Base-by-base conservation (phyloP, 2,888 invertebrate genomes). In the Amphimallon solstitiale region DNA sequence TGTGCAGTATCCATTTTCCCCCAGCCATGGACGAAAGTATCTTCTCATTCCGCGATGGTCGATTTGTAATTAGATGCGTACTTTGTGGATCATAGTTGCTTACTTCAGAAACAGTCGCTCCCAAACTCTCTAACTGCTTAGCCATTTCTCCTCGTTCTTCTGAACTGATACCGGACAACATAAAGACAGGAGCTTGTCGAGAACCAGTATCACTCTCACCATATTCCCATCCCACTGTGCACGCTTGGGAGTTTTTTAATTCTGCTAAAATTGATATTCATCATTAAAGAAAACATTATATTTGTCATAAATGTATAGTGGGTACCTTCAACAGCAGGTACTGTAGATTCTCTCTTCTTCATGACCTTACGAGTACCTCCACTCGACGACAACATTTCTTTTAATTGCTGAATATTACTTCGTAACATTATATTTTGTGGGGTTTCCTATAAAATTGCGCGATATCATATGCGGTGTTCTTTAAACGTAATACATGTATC, bases 1-100 rank as follows among this genome's bases (percentile, higher is more conserved):
- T 86, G 74, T 93, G 92, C n/a, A 97, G 81, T 9, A 97, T 87
- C 95, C 95, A 97, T 74, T 92, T 90, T 14, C 97, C 97, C 0
- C 92, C 87, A 0, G 97, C 95, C 67, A 97, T 89, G 66, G 92
- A 90, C 0, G 92, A 90, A 21, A 97, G 84, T 83, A 93, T 88
- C 84, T 96, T 96, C 84, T 97, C 97, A 77, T 93, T 95, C 65
- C 95, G 87, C 6, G 87, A 86, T 0, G 91, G 89, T 75, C 88
- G 89, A 46, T 89, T 85, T 72, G 93, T 92, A 29, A 97, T 83
- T 17, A 96, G 82, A 78, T 96, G 96, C 0, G 93, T 93, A 54
- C 89, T 87, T 0, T 81, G 80, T 0, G 85, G 81, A 77, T 94
- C 90, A 75, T 87, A 91, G 71, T 72, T 75, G 3, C 60, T 65